These are phyloP conservation scores for Callorhinus ursinus DNA, from an alignment of 2,113 vertebrate genomes.

Conservation along the genomic window DNA sequence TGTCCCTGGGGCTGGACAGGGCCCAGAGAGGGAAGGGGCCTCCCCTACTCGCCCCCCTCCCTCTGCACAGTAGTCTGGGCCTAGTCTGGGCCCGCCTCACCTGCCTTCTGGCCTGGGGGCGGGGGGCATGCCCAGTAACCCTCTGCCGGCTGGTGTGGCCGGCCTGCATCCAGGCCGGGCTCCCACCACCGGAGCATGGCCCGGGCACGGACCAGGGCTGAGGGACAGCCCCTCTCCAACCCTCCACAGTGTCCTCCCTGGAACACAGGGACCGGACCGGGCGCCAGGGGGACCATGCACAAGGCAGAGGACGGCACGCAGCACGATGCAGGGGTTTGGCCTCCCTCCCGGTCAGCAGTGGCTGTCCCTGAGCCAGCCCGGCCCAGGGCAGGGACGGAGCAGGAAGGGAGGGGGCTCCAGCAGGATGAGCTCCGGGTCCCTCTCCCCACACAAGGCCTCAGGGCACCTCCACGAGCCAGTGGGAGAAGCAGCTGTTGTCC, in stretches of 20 bases:
- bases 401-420: neutral
- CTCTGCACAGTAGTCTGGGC: neutral
- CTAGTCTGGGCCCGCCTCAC: neutral
- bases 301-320: neutral
- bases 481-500: neutral
- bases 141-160: neutral
- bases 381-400: neutral
- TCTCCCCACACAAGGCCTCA: neutral
- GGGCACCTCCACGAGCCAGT: neutral
- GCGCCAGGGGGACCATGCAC: neutral
- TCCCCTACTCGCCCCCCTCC: neutral
- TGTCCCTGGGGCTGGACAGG: constrained; percentile 57
- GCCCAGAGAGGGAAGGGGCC: neutral
- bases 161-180: neutral
- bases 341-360: neutral
- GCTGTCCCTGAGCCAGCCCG: neutral
- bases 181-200: neutral
- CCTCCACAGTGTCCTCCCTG: neutral
- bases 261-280: neutral
- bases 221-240: neutral
- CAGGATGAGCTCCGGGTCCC: neutral
- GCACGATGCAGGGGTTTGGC: neutral
- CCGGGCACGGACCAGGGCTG: neutral
- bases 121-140: neutral
- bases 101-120: neutral